Base-by-base conservation (phyloP, 2,797 vertebrate species). In the Rhinatrema bivittatum region DNA sequence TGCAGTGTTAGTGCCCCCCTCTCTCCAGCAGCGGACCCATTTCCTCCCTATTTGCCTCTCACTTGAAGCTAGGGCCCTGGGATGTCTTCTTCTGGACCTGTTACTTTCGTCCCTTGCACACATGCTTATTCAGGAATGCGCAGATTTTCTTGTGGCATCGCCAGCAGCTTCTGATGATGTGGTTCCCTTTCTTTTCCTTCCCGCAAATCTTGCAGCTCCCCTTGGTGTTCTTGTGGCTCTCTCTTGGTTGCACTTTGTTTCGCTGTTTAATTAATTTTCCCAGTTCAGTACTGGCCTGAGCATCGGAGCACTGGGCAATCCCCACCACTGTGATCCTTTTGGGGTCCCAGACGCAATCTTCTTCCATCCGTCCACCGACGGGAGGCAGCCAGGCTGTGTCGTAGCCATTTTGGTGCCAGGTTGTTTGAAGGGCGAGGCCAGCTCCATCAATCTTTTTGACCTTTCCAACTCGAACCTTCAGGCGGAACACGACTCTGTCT, bases 321-420 rank as follows among this genome's bases (percentile, higher is more conserved):
- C 42, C 63, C 6, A 47, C 31, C 39, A 70, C 63, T 1, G 37
- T 53, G 7, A 70, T 25, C 9, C 63, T 46, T 29, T 53, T 57
- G 4, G 67, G 63, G 33, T 67, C 57, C 47, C 53, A 60, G 7
- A 70, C 55, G 4, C 63, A 70, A 33, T 70, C 67, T 30, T 67
- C 67, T 31, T 70, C 63, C 8, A 9, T 15, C 3, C 46, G 30
- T 2, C 4, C 3, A 18, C 17, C 11, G 13, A 22, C 2, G 10
- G 49, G 5, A 3, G 59, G 62, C 16, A 69, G 30, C 65, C 62
- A 62, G 19, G 62, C 65, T 10, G 65, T 65, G 29, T 69, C 53
- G 12, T 69, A 69, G n/a, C 65, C 55, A 1, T 57, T 5, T 37
- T 65, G 65, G 20, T 62, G 59, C 59, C 62, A 69, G 2, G 43